Percentiles rank a stretch among this genome's conserved stretches.
Evolutionary conservation across 2,888 invertebrate genomes (phyloP).

Genomic region (Thyatira batis): DNA sequence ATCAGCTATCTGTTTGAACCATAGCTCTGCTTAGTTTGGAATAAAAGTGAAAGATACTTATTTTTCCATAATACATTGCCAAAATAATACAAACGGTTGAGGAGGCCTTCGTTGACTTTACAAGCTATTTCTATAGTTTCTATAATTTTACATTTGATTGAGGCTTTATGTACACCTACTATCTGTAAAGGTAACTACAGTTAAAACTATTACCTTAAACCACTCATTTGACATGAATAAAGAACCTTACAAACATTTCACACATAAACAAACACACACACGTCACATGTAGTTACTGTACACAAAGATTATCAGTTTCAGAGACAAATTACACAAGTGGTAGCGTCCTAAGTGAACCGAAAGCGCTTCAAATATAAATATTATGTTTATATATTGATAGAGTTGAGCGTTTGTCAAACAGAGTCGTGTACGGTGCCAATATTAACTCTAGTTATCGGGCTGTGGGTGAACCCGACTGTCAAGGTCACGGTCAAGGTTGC

Average conservation of each 20-base stretch:
- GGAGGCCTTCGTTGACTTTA: no score
- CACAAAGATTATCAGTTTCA: conserved; percentile 74
- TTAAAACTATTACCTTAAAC: no score
- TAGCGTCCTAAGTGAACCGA: conserved; percentile 54
- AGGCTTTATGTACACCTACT: no score
- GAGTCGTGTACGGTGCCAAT: conserved; percentile 75
- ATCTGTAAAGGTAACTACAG: no score
- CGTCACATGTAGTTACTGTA: conserved; percentile 42
- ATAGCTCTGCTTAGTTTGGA: no score
- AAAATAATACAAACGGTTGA: no score
- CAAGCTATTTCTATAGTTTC: no score
- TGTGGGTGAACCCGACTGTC: conserved; percentile 58
- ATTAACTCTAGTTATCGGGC: conserved; percentile 80
- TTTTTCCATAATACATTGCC: no score
- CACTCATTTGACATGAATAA: background rate
- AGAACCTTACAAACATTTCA: conserved; percentile 21
- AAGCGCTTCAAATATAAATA: conserved; percentile 79
- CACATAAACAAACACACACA: conserved; percentile 23
- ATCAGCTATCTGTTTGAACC: no score
- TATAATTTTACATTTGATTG: no score
- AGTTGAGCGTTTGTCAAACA: conserved; percentile 79
- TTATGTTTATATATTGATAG: conserved; percentile 82
- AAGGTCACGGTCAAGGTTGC: conserved; percentile 73
- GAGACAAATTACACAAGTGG: conserved; percentile 75
- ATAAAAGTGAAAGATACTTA: no score